A percentile compares a stretch with the other conserved stretches of the same genome.
Evolutionary conservation across 2,113 vertebrate genomes (phyloP).

Genomic region (Nerophis lumbriciformis): DNA sequence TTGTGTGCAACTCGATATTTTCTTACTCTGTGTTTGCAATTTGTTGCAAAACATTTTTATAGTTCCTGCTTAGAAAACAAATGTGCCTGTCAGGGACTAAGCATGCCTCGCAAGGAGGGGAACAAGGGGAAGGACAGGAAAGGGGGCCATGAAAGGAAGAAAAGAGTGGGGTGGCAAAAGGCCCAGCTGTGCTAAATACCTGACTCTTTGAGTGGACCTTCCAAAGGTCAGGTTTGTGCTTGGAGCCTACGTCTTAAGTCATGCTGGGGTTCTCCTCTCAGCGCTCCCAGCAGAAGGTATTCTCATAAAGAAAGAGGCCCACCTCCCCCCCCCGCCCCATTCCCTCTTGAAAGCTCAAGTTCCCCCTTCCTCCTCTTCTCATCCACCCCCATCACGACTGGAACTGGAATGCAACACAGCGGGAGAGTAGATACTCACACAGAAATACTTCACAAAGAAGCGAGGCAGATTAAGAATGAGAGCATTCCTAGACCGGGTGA

Average conservation of each 20-base stretch:
- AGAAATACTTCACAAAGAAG: constrained; percentile 52
- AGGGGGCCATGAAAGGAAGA: constrained; percentile 58
- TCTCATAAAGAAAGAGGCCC: constrained; percentile 77
- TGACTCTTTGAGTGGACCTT: constrained; percentile 70
- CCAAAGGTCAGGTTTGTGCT: constrained; percentile 68
- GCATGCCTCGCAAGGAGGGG: constrained; percentile 54
- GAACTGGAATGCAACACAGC: constrained; percentile 74
- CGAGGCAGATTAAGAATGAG: constrained; percentile 37
- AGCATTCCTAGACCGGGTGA: constrained; percentile 34
- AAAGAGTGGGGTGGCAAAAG: constrained; percentile 54
- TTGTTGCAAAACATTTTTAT: constrained; percentile 31
- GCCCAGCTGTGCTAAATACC: constrained; percentile 75
- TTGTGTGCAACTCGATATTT: constrained; percentile 20
- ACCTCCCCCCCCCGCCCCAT: constrained; percentile 48
- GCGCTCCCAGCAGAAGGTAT: constrained; percentile 66
- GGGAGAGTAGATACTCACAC: constrained; percentile 64
- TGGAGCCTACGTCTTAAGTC: constrained; percentile 70
- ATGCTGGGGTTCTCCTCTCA: constrained; percentile 69
- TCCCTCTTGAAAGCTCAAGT: constrained; percentile 62
- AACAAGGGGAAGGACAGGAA: constrained; percentile 45
- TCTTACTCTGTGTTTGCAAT: constrained; percentile 61
- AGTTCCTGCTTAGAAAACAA: constrained; percentile 50
- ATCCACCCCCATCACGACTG: constrained; percentile 67
- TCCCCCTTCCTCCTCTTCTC: constrained; percentile 60
- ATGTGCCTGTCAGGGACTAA: constrained; percentile 60